Evolutionary conservation across 2,797 vertebrate genomes (phyloP).

Genomic region (Spea hammondii): DNA sequence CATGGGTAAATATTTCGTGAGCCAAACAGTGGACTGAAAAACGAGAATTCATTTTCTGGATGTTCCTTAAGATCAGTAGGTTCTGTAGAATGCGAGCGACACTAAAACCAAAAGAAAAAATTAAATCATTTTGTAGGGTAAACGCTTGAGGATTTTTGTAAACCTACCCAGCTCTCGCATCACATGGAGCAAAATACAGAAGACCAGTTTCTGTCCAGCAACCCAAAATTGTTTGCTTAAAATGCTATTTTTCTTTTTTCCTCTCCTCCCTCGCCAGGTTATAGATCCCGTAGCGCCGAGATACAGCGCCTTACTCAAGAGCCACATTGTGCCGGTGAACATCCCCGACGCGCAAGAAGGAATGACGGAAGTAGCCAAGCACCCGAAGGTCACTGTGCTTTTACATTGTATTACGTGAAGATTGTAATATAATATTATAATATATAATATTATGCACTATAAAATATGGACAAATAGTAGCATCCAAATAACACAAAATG

Average conservation of each 20-base stretch:
- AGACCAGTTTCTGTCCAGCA: constrained; percentile 63
- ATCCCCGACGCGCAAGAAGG: constrained; percentile 82
- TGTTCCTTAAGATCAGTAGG: too few species aligned
- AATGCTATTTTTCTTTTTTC: not conserved
- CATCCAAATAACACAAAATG: too few species aligned
- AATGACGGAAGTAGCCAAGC: constrained; percentile 88
- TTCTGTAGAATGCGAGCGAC: too few species aligned
- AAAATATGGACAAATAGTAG: too few species aligned
- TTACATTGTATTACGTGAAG: not conserved
- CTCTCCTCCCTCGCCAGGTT: constrained; percentile 70
- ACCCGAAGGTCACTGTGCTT: constrained; percentile 82
- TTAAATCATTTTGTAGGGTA: too few species aligned
- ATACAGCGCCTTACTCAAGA: constrained; percentile 84
- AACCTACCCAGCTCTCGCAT: constrained; percentile 21
- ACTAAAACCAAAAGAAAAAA: too few species aligned
- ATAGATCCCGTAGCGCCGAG: constrained; percentile 94
- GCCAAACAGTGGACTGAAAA: too few species aligned
- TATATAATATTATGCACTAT: too few species aligned
- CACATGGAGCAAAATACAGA: constrained; percentile 73
- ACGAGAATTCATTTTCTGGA: too few species aligned
- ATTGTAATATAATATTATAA: too few species aligned
- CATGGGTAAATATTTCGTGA: too few species aligned
- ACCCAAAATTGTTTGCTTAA: not conserved
- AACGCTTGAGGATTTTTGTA: not conserved
- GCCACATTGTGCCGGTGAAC: constrained; percentile 79